phyloP scores from a whole-genome alignment of 2,888 invertebrate species.

The Cremastinae sp. region DNA sequence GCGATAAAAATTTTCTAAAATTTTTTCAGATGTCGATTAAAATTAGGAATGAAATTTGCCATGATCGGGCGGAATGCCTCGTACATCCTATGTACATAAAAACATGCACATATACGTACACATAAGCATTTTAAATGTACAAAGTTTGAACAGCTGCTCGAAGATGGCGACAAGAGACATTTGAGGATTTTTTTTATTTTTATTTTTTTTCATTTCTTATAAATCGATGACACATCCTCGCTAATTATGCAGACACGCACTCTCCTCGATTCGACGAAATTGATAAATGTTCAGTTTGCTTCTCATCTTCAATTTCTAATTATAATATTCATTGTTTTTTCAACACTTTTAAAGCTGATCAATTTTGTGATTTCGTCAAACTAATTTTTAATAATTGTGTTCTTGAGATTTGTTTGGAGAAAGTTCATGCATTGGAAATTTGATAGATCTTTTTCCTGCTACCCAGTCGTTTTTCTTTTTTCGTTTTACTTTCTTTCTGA shows the following conservation, averaged over 20 bases:
- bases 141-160: conserved; percentile 50
- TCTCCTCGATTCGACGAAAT: not conserved
- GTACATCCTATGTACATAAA: not conserved
- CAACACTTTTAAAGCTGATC: too few species aligned
- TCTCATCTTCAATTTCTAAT: too few species aligned
- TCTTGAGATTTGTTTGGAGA: too few species aligned
- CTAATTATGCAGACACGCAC: conserved; percentile 1
- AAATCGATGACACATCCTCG: conserved; percentile 26
- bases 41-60: too few species aligned
- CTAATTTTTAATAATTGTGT: too few species aligned
- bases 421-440: too few species aligned
- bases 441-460: not conserved
- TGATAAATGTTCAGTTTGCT: too few species aligned
- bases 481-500: not conserved
- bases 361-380: too few species aligned
- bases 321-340: too few species aligned
- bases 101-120: conserved; percentile 1
- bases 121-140: conserved; percentile 24
- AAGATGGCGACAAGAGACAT: conserved; percentile 42
- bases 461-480: not conserved
- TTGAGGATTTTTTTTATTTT: conserved; percentile 31
- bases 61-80: not conserved
- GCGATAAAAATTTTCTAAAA: too few species aligned
- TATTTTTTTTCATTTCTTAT: conserved; percentile 3
- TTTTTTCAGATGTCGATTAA: not conserved